Evolutionary conservation across 1,140 invertebrate species (phyloP), one percentile per base, ranked within the genome.

Genomic region (Meloidogyne chitwoodi): DNA sequence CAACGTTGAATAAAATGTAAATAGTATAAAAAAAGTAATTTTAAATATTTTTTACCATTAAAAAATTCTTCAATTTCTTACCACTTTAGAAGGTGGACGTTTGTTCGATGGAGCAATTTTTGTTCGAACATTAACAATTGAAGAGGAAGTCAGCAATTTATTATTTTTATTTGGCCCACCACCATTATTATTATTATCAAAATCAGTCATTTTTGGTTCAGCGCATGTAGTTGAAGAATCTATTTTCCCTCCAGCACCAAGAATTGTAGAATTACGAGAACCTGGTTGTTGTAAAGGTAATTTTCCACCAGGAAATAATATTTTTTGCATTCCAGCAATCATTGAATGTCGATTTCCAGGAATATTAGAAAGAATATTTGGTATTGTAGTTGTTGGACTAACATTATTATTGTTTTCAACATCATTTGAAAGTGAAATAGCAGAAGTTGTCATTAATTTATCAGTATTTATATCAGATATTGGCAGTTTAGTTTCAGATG

Each of bases 271-370:
- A 24, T 38, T 34, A 8, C 29, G 34, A 48, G 27, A 71, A 27
- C 73, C 68, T 24, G 73, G 77, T 41, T 77, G 72, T 22, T 77
- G 61, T 27, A 65, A 68, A 24, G 79, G 79, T 16, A 75, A 26
- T 74, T 78, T 79, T 0, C 78, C 79, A 27, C 26, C 26, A 16
- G 71, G 68, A 64, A 81, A 81, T 26, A 80, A 66, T 73, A 76
- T 83, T 26, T 27, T 74, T 34, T 83, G 82, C 26, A 81, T 38
- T 16, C 74, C 70, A 16, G 78, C 82, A 41, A 81, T 68, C 27
- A 83, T 79, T 26, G 77, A 77, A 56, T 83, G 80, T 26, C 81
- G 70, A 19, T 83, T 67, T 79, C 79, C 79, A n/a, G 61, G 31
- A 11, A 41, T 44, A 26, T 56, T 74, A 19, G 41, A 56, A 56